Conservation (phyloP, 2,888 invertebrate genomes). For the Dasypogon diadema region DNA sequence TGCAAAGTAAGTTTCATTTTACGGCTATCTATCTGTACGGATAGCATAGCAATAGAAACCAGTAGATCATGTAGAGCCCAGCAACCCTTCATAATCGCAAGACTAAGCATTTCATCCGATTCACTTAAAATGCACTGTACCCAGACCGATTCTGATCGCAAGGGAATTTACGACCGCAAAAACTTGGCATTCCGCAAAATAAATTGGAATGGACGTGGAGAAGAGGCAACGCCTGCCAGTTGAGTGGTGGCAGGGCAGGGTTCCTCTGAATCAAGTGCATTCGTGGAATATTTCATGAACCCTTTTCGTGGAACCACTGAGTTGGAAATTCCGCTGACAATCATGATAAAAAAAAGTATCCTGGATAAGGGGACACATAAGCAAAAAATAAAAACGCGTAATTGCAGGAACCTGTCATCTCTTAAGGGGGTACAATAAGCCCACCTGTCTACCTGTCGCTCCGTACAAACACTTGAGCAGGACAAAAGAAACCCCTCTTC, state of each 20-base stretch:
- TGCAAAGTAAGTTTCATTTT: neutral
- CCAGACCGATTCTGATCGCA: neutral
- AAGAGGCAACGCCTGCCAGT: no score
- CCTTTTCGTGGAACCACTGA: conserved; percentile 6
- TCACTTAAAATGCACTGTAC: conserved; percentile 6
- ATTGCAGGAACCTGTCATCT: conserved; percentile 46
- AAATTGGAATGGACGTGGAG: neutral
- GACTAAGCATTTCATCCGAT: conserved; percentile 1
- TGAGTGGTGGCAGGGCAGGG: neutral
- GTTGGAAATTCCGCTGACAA: conserved; percentile 20
- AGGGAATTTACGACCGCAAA: neutral
- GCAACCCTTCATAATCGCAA: conserved; percentile 20
- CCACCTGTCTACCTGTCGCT: conserved; percentile 40
- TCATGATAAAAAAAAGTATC: conserved; percentile 7
- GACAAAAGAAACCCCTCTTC: conserved; percentile 18
- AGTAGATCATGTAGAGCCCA: neutral
- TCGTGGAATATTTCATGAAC: conserved; percentile 32
- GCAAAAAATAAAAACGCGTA: conserved; percentile 36
- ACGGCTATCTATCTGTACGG: neutral
- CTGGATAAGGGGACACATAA: conserved; percentile 20
- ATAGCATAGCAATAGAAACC: neutral
- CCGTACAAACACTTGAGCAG: conserved; percentile 26
- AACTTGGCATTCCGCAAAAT: neutral
- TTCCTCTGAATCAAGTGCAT: conserved; percentile 11
- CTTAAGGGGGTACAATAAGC: conserved; percentile 13